These are phyloP conservation scores for Mesochorus sp. DNA, from an alignment of 2,888 invertebrate species.

Conservation along the genomic window DNA sequence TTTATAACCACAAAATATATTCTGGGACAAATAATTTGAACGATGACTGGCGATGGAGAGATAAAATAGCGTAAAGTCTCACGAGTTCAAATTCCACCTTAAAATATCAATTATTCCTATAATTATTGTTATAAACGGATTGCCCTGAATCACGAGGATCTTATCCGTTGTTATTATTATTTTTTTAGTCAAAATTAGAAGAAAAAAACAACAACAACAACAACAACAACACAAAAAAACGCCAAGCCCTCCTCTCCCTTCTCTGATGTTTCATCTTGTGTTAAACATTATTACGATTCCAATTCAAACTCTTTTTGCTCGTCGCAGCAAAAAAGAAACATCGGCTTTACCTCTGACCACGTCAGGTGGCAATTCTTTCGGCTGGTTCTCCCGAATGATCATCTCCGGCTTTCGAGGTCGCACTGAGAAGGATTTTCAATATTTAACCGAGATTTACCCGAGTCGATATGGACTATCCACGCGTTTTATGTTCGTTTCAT, in stretches of 20 bases:
- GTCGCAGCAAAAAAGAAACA: conserved; percentile 30
- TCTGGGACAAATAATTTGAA: too few species aligned
- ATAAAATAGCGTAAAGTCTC: too few species aligned
- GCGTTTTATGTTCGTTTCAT: too few species aligned
- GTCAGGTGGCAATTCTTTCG: conserved; percentile 94
- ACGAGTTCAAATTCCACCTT: too few species aligned
- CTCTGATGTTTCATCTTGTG: neutral
- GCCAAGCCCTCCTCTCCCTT: conserved; percentile 8
- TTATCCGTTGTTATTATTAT: conserved; percentile 51
- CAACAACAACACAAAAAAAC: conserved; percentile 44
- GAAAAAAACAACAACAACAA: conserved; percentile 25
- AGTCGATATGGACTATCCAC: neutral
- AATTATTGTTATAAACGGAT: conserved; percentile 41
- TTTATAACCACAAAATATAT: too few species aligned
- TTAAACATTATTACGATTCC: conserved; percentile 29
- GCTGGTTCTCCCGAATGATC: conserved; percentile 96
- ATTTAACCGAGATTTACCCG: conserved; percentile 45
- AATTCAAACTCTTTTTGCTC: conserved; percentile 3
- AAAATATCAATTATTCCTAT: too few species aligned
- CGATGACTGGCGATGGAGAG: too few species aligned
- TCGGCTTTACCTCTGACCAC: conserved; percentile 91
- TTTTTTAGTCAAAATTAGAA: conserved; percentile 55
- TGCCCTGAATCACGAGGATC: conserved; percentile 55
- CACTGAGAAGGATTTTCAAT: conserved; percentile 81
- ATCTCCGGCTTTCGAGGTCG: conserved; percentile 91